Conservation (phyloP, 2,113 vertebrate species). For the Bombycilla garrulus region DNA sequence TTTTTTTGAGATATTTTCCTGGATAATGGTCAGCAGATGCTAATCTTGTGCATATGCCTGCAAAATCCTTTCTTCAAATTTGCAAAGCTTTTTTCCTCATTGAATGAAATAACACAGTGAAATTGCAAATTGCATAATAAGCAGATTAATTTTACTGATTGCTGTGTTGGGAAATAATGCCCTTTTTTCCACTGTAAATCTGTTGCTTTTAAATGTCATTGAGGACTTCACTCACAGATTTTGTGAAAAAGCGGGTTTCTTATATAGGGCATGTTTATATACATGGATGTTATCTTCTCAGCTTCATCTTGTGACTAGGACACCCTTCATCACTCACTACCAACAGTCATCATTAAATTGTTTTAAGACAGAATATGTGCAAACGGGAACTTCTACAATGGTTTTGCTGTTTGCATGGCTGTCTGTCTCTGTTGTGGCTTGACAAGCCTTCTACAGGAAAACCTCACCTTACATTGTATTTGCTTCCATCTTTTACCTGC, state of each 20-base stretch:
- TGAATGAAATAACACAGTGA: neutral
- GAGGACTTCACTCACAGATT: neutral
- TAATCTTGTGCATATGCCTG: neutral
- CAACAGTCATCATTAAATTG: neutral
- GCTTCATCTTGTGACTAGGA: neutral
- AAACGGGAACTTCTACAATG: neutral
- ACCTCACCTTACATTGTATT: neutral
- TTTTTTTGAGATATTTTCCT: neutral
- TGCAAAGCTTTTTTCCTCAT: conserved; percentile 8
- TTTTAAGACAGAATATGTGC: neutral
- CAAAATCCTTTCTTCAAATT: conserved; percentile 47
- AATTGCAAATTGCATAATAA: neutral
- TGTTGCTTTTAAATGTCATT: neutral
- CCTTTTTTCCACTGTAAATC: neutral
- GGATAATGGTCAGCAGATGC: neutral
- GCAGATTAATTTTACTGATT: conserved; percentile 10
- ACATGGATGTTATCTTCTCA: neutral
- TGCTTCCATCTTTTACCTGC: neutral
- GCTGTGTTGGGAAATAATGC: neutral
- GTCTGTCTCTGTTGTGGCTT: neutral
- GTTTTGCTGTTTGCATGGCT: neutral
- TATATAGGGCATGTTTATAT: neutral
- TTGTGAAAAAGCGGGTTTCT: neutral
- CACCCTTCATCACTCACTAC: neutral
- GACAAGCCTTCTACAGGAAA: neutral